phyloP scores from a whole-genome alignment of 2,113 vertebrate genomes.

The Morone saxatilis region DNA sequence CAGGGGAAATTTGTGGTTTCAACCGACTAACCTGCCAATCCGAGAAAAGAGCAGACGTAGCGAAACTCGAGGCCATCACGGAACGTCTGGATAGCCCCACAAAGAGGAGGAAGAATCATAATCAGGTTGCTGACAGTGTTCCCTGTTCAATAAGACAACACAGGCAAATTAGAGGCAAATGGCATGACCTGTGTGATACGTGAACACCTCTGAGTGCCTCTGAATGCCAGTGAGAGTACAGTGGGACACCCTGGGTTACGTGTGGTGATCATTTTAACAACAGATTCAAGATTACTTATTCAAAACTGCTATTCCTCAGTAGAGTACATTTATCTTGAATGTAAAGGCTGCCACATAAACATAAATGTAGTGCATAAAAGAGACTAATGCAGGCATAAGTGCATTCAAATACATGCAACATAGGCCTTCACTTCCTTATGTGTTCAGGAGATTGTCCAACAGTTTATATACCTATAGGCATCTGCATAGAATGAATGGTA shows the following conservation, averaged over 20 bases:
- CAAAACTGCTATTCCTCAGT: no score
- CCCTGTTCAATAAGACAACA: slow-evolving; percentile 85
- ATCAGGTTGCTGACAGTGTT: slow-evolving; percentile 99
- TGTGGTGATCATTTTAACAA: not conserved
- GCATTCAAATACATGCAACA: no score
- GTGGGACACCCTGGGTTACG: not conserved
- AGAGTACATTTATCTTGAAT: no score
- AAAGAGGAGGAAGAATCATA: slow-evolving; percentile 97
- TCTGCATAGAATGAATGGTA: not conserved
- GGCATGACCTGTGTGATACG: not conserved
- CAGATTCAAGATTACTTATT: not conserved
- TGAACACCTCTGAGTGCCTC: not conserved
- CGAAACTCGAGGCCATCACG: slow-evolving; percentile 92
- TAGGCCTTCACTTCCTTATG: no score
- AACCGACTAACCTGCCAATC: slow-evolving; percentile 90
- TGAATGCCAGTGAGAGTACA: not conserved
- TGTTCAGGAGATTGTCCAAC: no score
- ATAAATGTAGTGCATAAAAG: no score
- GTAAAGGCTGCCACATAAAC: no score
- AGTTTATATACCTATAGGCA: no score
- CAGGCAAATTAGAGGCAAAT: not conserved
- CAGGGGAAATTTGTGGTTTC: not conserved
- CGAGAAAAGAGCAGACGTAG: slow-evolving; percentile 93
- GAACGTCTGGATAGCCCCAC: slow-evolving; percentile 91
- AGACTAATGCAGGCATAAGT: no score